Base-by-base conservation (phyloP, 2,113 vertebrate species). In the Gavia stellata region DNA sequence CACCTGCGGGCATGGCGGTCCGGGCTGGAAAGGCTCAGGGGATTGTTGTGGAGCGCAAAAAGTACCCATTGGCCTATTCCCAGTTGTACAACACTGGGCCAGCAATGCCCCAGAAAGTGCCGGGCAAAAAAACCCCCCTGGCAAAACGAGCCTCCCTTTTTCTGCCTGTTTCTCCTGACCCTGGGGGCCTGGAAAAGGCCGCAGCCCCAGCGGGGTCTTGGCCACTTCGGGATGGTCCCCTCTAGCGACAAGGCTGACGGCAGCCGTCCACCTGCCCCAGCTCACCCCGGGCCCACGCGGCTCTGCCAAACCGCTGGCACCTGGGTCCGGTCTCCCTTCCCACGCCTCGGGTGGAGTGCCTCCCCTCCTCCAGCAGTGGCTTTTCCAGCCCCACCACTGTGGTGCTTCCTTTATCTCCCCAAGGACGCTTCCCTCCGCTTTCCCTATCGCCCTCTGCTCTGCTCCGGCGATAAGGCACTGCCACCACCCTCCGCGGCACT, bases 211-310 rank as follows among this genome's bases (percentile, higher is more conserved):
- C 7, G 1, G 10, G 25, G 62, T 93, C 67, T 72, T 70, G 84
- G 40, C 10, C 75, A 63, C 28, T 28, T 75, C 17, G 1, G 14
- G 6, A 29, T 67, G 47, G 62, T 56, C 47, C 42, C 71, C 3
- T 1, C 15, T 50, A 70, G 53, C 0, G 0, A n/a, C 20, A 70
- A 26, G 36, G 28, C 14, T n/a, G 73, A 52, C 1, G 2, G 31
- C 71, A 59, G 50, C 31, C 12, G 3, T 25, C 21, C 1, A 1
- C 50, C 55, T 40, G 40, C 45, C 59, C 25, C 36, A 52, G 62
- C 33, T 59, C 29, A 8, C 15, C 8, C 52, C 3, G 6, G 61
- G n/a, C 31, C 9, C 79, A 16, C 0, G 0, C 0, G 3, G 45
- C 84, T 88, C 38, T 71, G 71, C 26, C 42, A 52, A 47, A 28